These are phyloP conservation scores for Hycleus cichorii DNA, from an alignment of 1,140 invertebrate species.

Conservation along the genomic window DNA sequence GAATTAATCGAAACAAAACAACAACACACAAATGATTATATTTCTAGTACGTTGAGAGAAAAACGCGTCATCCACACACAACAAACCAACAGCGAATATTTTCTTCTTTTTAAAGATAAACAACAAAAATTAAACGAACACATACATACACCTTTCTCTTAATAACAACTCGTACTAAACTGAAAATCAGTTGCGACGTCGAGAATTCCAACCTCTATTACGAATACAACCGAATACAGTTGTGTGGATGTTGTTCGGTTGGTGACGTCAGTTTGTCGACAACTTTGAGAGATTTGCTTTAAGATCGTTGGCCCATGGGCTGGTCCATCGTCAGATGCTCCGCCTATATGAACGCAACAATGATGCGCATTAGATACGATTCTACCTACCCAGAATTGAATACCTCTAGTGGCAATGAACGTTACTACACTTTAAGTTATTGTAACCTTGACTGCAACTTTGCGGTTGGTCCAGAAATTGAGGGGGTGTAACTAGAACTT, in stretches of 20 bases:
- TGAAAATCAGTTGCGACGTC: too few species aligned
- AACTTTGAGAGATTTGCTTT: slow-evolving; percentile 24
- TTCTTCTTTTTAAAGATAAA: too few species aligned
- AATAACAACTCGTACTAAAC: too few species aligned
- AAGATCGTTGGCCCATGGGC: slow-evolving; percentile 32
- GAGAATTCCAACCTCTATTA: neutral
- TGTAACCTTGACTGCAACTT: slow-evolving; percentile 35
- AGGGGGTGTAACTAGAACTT: slow-evolving; percentile 25
- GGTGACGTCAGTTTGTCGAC: slow-evolving; percentile 21
- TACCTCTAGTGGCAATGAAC: slow-evolving; percentile 34
- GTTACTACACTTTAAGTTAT: slow-evolving; percentile 27
- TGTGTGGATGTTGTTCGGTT: neutral
- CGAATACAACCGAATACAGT: slow-evolving; percentile 3
- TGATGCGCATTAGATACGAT: slow-evolving; percentile 14
- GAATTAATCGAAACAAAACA: slow-evolving; percentile 19
- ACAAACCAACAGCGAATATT: too few species aligned
- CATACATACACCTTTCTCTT: too few species aligned
- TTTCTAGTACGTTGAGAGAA: too few species aligned
- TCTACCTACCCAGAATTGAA: slow-evolving; percentile 19
- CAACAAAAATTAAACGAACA: too few species aligned
- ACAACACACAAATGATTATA: slow-evolving; percentile 7
- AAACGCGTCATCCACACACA: too few species aligned
- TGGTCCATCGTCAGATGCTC: slow-evolving; percentile 1
- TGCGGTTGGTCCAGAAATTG: slow-evolving; percentile 28
- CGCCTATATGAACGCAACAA: slow-evolving; percentile 5